Base-by-base conservation (phyloP, 2,797 vertebrate genomes). In the Anguilla pacifica region DNA sequence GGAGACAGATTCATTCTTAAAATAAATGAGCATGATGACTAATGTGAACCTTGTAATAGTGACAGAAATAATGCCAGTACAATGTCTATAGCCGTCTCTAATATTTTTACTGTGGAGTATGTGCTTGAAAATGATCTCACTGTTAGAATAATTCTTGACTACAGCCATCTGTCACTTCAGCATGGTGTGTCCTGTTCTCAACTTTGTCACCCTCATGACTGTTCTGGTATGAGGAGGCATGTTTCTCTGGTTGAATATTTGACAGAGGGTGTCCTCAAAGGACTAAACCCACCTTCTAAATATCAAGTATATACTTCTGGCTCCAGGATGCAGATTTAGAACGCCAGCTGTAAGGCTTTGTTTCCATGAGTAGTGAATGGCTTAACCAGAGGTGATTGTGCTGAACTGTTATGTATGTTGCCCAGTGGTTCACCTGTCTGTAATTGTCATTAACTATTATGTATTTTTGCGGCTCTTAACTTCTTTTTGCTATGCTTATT, bases 31-130 rank as follows among this genome's bases (percentile, higher is more conserved):
- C 31, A 7, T 72, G n/a, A 35, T 28, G n/a, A 28, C n/a, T 72
- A 72, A 72, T 72, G n/a, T 72, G 70, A 72, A 72, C n/a, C 31
- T 77, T 77, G 72, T 17, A 35, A 77, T 17, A 72, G n/a, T 77
- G n/a, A 28, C 64, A 28, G 10, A 70, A 70, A 10, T 70, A 10
- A 70, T 22, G 25, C 17, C 61, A 25, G 25, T 39, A 72, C 35
- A 39, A 77, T 35, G 3, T 77, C 31, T 77, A 15, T 17, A 15
- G 13, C 31, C 31, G 31, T 77, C 13, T 74, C 9, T 77, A 17
- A 39, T 35, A 39, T 77, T 35, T 39, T 77, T 39, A 35, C 3
- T 11, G 72, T 39, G 70, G n/a, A 77, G 31, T 77, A 39, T 77
- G 28, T 39, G 72, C 28, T 39, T 15, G n/a, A n/a, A 77, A 77